Percentiles rank a stretch among this genome's conserved stretches.
Evolutionary conservation across 23 tunicate species (phyloP).

Genomic region (Diplosoma virens): DNA sequence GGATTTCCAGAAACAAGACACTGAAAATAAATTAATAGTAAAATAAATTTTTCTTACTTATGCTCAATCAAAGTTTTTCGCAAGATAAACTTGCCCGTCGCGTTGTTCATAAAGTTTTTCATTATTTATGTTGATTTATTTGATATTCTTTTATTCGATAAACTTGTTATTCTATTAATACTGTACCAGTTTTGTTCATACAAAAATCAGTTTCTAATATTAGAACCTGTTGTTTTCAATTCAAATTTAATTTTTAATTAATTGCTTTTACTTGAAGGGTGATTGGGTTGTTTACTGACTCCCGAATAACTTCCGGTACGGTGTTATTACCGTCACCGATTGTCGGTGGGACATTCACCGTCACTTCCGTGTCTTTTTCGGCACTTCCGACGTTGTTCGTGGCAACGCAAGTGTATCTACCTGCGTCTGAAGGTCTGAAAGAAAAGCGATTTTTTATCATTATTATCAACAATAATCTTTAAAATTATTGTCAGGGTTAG

Average conservation of each 20-base stretch:
- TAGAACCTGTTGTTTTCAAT: too few species aligned
- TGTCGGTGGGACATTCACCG: slow-evolving; percentile 67
- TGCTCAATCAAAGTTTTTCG: background rate
- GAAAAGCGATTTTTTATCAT: background rate
- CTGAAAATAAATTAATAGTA: too few species aligned
- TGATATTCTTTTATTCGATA: too few species aligned
- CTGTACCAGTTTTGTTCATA: too few species aligned
- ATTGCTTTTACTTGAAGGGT: slow-evolving; percentile 41
- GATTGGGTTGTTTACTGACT: slow-evolving; percentile 33
- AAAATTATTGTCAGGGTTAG: background rate
- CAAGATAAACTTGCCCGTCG: background rate
- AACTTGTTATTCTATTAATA: too few species aligned
- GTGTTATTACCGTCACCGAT: slow-evolving; percentile 51
- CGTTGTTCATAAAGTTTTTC: too few species aligned
- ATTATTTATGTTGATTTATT: too few species aligned
- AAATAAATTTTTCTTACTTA: too few species aligned
- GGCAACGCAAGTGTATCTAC: slow-evolving; percentile 85
- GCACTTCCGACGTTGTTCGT: slow-evolving; percentile 90
- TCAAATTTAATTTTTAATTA: background rate
- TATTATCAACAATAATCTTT: background rate
- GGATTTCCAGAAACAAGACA: slow-evolving; percentile 90
- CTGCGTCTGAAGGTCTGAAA: slow-evolving; percentile 72
- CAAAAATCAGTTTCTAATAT: too few species aligned
- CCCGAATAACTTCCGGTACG: slow-evolving; percentile 20
- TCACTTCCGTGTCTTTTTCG: slow-evolving; percentile 53